phyloP scores from a whole-genome alignment of 2,797 vertebrate genomes.

The Ficedula albicollis region DNA sequence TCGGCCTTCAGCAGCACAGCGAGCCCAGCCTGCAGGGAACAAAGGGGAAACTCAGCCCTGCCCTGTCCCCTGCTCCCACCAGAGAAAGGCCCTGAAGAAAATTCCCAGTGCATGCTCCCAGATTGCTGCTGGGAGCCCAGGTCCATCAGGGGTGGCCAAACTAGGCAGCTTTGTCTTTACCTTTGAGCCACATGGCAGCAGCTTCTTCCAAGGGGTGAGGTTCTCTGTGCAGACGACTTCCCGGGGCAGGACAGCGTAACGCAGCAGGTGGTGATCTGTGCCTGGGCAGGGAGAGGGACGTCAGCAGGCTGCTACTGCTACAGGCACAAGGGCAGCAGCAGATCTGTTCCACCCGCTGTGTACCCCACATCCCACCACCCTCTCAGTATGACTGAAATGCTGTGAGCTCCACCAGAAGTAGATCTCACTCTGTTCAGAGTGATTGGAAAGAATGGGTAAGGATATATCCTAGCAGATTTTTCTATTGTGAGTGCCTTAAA shows the following conservation, averaged over 20 bases:
- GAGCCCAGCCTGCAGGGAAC: conserved; percentile 85
- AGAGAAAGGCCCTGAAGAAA: not conserved
- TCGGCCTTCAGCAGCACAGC: conserved; percentile 93
- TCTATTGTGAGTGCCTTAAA: not conserved
- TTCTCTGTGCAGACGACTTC: conserved; percentile 98
- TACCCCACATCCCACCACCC: not conserved
- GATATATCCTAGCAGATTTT: not conserved
- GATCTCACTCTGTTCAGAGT: not conserved
- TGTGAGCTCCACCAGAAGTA: accelerated
- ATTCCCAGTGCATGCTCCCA: accelerated
- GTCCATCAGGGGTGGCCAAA: accelerated
- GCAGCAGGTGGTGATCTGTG: conserved; percentile 89
- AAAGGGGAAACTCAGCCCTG: not conserved
- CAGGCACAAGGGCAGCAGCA: not conserved
- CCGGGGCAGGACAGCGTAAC: conserved; percentile 91
- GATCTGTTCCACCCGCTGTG: not conserved
- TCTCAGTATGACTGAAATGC: not conserved
- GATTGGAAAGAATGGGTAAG: not conserved
- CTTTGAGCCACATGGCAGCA: conserved; percentile 95
- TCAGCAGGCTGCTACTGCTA: not conserved
- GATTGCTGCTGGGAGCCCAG: not conserved
- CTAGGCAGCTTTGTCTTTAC: conserved; percentile 55
- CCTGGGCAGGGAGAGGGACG: conserved; percentile 69
- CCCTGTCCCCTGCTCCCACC: not conserved
- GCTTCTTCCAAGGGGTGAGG: conserved; percentile 98